Percentiles rank a stretch among this genome's conserved stretches.
Conservation (phyloP, 2,113 vertebrate genomes). For the Grus americana region DNA sequence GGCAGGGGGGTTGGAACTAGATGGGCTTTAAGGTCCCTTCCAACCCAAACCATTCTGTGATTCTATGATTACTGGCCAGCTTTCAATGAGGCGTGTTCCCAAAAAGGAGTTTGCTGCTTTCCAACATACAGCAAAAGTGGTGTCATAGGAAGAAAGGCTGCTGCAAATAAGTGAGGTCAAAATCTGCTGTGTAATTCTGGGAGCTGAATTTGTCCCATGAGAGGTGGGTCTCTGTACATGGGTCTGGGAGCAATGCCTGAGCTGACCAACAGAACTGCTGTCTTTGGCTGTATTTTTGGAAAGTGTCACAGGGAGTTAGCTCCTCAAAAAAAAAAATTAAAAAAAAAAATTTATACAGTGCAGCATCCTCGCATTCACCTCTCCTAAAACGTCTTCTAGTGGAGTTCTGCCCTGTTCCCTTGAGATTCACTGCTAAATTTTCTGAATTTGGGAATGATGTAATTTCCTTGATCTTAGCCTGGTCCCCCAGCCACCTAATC, state of each 20-base stretch:
- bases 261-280: neutral
- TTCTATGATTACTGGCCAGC: neutral
- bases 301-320: neutral
- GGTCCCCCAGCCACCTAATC: conserved; percentile 40
- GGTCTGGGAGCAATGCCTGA: neutral
- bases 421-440: neutral
- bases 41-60: no score
- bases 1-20: no score
- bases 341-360: no score
- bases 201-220: neutral
- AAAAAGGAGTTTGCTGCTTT: neutral
- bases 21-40: no score
- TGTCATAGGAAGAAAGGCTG: neutral
- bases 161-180: neutral
- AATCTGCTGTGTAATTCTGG: neutral
- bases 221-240: rapidly evolving
- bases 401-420: neutral
- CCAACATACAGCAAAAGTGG: neutral
- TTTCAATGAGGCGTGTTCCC: neutral
- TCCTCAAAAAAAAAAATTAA: neutral
- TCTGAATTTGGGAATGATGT: neutral
- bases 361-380: neutral
- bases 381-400: neutral
- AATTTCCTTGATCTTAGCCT: conserved; percentile 13
- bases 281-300: neutral